A percentile compares a stretch with the other conserved stretches of the same genome.
phyloP scores from a whole-genome alignment of 2,797 vertebrate species.

The Centroberyx gerrardi region DNA sequence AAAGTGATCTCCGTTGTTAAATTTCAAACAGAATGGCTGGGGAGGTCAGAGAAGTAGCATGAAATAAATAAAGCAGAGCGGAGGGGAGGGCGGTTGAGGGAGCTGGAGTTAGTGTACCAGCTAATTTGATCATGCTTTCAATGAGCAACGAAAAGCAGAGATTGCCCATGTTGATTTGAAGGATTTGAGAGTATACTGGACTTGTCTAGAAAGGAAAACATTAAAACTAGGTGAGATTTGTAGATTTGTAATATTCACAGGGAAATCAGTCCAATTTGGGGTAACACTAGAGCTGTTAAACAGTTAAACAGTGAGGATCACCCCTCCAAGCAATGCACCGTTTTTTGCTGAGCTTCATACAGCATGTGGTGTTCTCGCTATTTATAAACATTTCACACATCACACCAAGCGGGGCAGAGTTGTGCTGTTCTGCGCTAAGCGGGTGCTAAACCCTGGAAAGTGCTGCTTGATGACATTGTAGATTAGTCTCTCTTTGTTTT shows the following conservation, averaged over 20 bases:
- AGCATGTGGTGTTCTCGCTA: neutral
- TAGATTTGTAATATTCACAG: too few relatives aligned
- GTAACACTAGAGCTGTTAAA: neutral
- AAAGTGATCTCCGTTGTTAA: neutral
- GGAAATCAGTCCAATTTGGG: neutral
- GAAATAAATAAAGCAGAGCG: too few relatives aligned
- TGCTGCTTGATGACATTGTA: conserved; percentile 11
- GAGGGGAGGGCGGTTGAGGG: neutral
- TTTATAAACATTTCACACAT: conserved; percentile 12
- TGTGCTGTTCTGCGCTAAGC: neutral
- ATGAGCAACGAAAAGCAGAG: neutral
- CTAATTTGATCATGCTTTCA: conserved; percentile 14
- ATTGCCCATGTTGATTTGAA: neutral
- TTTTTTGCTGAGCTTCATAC: neutral
- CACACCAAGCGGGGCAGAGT: neutral
- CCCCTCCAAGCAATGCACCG: neutral
- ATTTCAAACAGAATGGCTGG: neutral
- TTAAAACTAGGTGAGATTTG: neutral
- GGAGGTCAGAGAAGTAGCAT: neutral
- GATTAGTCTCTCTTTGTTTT: conserved; percentile 16
- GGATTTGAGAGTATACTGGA: neutral
- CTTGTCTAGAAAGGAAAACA: neutral
- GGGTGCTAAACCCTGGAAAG: conserved; percentile 13
- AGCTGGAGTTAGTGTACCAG: conserved; percentile 9
- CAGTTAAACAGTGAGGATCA: neutral